Percentiles rank a stretch among this genome's conserved stretches.
phyloP scores from a whole-genome alignment of 1,140 invertebrate genomes.

The Diabrotica virgifera region DNA sequence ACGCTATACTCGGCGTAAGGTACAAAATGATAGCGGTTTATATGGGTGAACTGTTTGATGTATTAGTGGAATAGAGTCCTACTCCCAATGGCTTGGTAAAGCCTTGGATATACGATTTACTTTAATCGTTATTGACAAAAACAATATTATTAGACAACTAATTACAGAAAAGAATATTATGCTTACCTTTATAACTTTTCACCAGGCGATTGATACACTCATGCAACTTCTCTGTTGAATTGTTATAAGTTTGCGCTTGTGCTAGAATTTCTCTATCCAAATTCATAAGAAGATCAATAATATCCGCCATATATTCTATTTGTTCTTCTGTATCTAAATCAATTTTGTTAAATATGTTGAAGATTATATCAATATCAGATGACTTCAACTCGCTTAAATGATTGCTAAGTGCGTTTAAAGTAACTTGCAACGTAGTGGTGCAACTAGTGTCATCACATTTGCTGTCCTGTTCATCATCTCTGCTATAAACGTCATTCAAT shows the following conservation, averaged over 20 bases:
- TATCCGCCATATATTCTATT: slow-evolving; percentile 3
- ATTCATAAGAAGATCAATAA: slow-evolving; percentile 10
- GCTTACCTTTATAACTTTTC: slow-evolving; percentile 1
- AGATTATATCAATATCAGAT: slow-evolving; percentile 11
- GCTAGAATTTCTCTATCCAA: slow-evolving; percentile 10
- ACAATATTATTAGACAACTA: background rate
- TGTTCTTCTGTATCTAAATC: background rate
- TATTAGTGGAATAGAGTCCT: too few relatives aligned
- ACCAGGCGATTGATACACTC: slow-evolving; percentile 8
- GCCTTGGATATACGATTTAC: too few relatives aligned
- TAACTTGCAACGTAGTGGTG: too few relatives aligned
- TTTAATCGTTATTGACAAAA: too few relatives aligned
- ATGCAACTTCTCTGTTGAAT: slow-evolving; percentile 17
- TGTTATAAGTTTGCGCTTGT: slow-evolving; percentile 8
- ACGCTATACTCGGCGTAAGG: too few relatives aligned
- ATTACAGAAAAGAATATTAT: too few relatives aligned
- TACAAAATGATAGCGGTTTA: too few relatives aligned
- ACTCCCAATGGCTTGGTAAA: too few relatives aligned
- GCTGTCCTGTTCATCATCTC: too few relatives aligned
- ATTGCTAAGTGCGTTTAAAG: too few relatives aligned
- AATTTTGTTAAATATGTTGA: background rate
- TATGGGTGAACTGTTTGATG: too few relatives aligned
- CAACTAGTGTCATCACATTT: too few relatives aligned
- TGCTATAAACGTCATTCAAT: background rate
- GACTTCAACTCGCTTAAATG: background rate